Conservation (phyloP, 2,113 vertebrate species). For the Solea solea region DNA sequence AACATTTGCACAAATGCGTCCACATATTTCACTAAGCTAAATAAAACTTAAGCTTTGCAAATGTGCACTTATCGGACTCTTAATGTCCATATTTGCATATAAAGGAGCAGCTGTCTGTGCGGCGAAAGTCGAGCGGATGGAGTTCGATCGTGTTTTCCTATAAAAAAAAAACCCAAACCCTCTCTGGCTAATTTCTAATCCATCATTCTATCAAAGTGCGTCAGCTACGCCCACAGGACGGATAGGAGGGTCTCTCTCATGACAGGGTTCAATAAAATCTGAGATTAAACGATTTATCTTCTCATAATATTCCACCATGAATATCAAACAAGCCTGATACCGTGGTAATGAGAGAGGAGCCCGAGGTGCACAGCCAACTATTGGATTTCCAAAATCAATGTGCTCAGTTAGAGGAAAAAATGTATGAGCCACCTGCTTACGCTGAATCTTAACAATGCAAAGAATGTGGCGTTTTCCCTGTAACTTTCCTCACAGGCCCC, state of each 20-base stretch:
- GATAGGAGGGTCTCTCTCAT: constrained; percentile 46
- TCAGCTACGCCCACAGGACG: constrained; percentile 30
- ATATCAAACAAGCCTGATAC: constrained; percentile 67
- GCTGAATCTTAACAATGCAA: constrained; percentile 41
- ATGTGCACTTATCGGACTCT: constrained; percentile 38
- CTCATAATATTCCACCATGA: constrained; percentile 70
- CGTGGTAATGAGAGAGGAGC: constrained; percentile 64
- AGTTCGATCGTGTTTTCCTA: constrained; percentile 55
- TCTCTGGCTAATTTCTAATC: constrained; percentile 66
- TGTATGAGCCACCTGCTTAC: constrained; percentile 62
- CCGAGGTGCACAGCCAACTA: constrained; percentile 45
- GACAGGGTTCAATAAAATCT: constrained; percentile 69
- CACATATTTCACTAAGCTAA: background rate
- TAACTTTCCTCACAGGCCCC: constrained; percentile 22
- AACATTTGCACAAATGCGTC: background rate
- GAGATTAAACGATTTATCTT: constrained; percentile 78
- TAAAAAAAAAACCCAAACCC: constrained; percentile 38
- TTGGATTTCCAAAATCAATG: constrained; percentile 75
- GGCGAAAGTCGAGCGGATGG: constrained; percentile 31
- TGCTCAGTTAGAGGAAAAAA: constrained; percentile 45
- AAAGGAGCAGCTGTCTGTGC: constrained; percentile 31
- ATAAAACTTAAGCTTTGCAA: background rate
- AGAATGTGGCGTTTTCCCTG: background rate
- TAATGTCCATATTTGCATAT: constrained; percentile 39
- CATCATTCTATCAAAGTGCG: constrained; percentile 65